These are phyloP conservation scores for Geophilus truncorum DNA, from an alignment of 2,888 invertebrate species.

Conservation along the genomic window DNA sequence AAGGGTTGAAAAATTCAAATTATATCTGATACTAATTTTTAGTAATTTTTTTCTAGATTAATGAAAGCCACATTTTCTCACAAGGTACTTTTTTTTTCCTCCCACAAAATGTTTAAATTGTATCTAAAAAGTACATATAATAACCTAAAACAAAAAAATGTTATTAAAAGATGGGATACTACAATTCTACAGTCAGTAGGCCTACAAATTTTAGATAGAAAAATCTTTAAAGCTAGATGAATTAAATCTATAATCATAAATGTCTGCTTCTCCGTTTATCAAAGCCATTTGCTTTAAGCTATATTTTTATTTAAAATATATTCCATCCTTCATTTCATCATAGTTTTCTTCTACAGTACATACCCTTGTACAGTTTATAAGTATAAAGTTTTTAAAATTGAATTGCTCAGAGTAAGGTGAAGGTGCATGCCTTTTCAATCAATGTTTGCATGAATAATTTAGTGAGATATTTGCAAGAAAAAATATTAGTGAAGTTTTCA, in stretches of 20 bases:
- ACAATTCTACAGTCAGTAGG: constrained; percentile 1
- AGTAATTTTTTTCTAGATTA: not conserved
- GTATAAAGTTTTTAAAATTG: not conserved
- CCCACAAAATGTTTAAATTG: constrained; percentile 22
- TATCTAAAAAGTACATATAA: not conserved
- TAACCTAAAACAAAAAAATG: not conserved
- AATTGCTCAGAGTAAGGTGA: not conserved
- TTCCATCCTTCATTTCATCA: not conserved
- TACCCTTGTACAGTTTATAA: not conserved
- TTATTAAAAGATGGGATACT: not conserved
- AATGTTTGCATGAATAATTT: not conserved
- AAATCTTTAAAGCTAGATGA: not conserved
- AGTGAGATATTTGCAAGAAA: not conserved
- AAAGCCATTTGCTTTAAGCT: not conserved
- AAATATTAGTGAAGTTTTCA: not conserved
- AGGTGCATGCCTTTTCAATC: not conserved
- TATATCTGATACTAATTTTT: too few species aligned
- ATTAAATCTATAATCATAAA: not conserved
- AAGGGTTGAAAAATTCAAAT: not conserved
- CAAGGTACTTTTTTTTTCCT: not conserved
- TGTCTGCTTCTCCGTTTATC: not conserved
- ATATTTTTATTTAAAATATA: not conserved
- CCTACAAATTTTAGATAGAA: constrained; percentile 6
- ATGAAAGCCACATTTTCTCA: not conserved
- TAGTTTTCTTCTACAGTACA: not conserved